Percentiles rank a stretch among this genome's conserved stretches.
Evolutionary conservation across 2,113 vertebrate species (phyloP).

Genomic region (Mungos mungo): DNA sequence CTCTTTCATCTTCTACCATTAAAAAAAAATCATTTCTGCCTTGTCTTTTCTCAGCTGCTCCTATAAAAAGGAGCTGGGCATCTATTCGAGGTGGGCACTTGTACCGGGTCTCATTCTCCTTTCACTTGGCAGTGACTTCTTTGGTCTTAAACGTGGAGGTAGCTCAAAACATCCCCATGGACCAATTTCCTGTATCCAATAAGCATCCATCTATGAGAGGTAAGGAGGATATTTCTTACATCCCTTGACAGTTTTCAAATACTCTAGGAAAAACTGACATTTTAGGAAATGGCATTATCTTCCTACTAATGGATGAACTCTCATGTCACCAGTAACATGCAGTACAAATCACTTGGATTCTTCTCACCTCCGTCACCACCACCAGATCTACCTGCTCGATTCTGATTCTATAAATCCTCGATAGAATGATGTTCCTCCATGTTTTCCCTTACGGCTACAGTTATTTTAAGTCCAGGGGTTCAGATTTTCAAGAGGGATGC

Average conservation of each 20-base stretch:
- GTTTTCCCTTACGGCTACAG: not conserved
- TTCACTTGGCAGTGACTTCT: not conserved
- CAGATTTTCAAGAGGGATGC: not conserved
- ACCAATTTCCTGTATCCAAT: not conserved
- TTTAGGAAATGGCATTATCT: not conserved
- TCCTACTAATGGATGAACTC: not conserved
- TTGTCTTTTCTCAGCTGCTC: not conserved
- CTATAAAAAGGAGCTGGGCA: not conserved
- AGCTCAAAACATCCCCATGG: not conserved
- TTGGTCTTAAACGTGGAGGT: not conserved
- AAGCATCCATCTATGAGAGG: not conserved
- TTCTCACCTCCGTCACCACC: not conserved
- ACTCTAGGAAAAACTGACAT: not conserved
- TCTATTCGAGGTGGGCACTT: not conserved
- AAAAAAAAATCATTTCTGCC: not conserved
- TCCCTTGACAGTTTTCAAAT: not conserved
- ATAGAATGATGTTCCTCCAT: not conserved
- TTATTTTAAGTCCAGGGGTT: not conserved
- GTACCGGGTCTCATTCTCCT: not conserved
- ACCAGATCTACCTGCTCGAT: not conserved
- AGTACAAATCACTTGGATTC: not conserved
- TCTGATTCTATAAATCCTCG: not conserved
- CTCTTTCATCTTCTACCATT: not conserved
- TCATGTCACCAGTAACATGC: not conserved
- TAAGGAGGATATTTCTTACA: not conserved